phyloP scores from a whole-genome alignment of 2,113 vertebrate genomes.

The Cricetomys ansorgei region DNA sequence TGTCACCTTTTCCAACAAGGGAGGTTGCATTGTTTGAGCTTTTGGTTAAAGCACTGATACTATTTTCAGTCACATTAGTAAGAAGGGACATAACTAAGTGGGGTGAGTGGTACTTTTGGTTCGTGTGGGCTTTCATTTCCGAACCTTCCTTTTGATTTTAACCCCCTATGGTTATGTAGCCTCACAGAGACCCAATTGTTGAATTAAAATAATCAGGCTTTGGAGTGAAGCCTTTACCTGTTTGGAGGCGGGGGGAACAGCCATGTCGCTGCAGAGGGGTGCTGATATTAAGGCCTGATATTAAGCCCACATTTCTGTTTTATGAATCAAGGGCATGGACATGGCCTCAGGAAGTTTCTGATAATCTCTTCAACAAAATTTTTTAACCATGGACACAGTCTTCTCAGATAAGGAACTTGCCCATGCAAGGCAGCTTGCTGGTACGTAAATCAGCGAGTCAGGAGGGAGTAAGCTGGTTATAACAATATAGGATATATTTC shows the following conservation, averaged over 20 bases:
- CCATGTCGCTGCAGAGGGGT: no score
- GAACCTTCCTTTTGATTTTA: slow-evolving; percentile 15
- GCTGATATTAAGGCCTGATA: not conserved
- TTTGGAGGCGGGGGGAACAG: not conserved
- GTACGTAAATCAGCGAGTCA: no score
- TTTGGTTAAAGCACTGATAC: not conserved
- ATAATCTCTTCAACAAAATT: not conserved
- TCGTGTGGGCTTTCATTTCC: not conserved
- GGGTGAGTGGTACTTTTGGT: not conserved
- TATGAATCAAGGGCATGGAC: not conserved
- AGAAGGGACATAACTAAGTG: not conserved
- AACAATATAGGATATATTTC: not conserved
- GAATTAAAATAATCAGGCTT: not conserved
- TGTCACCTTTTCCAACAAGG: not conserved
- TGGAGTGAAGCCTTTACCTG: not conserved
- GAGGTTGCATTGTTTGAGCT: not conserved
- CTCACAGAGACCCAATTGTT: slow-evolving; percentile 7
- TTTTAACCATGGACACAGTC: not conserved
- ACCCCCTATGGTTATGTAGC: not conserved
- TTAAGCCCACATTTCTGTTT: not conserved
- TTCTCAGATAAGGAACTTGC: not conserved
- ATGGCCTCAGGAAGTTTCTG: not conserved
- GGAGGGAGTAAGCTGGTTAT: not conserved
- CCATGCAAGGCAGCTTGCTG: not conserved
- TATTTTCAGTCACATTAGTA: not conserved